A percentile compares a stretch with the other conserved stretches of the same genome.
Evolutionary conservation across 2,797 vertebrate genomes (phyloP).

Genomic region (Anguilla obscura): DNA sequence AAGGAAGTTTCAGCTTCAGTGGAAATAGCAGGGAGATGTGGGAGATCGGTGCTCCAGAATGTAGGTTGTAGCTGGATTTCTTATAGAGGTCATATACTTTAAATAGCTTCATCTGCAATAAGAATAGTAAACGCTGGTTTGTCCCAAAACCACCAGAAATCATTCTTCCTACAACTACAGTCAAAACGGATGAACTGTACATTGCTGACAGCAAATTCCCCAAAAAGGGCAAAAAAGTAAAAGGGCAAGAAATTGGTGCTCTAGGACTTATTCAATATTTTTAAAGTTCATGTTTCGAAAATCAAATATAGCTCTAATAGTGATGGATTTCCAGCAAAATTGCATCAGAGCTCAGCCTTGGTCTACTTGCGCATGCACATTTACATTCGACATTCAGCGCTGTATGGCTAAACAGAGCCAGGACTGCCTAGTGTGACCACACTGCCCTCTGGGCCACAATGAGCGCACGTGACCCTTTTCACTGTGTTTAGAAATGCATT

Average conservation of each 20-base stretch:
- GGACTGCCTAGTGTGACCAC: not conserved
- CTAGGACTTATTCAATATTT: not conserved
- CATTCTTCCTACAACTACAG: constrained; percentile 27
- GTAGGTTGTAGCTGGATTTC: constrained; percentile 14
- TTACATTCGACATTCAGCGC: not conserved
- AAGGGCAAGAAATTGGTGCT: not conserved
- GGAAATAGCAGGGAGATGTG: not conserved
- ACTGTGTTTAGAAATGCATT: not conserved
- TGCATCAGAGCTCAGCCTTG: not conserved
- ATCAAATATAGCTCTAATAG: not conserved
- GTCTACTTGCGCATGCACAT: not conserved
- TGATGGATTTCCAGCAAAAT: not conserved
- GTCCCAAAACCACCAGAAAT: constrained; percentile 7
- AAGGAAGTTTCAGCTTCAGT: not conserved
- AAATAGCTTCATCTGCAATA: constrained; percentile 14
- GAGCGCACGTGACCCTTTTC: not conserved
- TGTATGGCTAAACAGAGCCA: not conserved
- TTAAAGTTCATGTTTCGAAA: not conserved
- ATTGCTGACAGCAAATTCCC: not conserved
- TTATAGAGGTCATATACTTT: constrained; percentile 17
- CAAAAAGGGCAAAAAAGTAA: not conserved
- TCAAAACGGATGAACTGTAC: not conserved
- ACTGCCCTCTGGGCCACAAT: not conserved
- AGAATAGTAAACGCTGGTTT: constrained; percentile 9
- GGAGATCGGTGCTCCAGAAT: not conserved